Evolutionary conservation across 2,888 invertebrate genomes (phyloP).

Genomic region (Aphidius colemani): DNA sequence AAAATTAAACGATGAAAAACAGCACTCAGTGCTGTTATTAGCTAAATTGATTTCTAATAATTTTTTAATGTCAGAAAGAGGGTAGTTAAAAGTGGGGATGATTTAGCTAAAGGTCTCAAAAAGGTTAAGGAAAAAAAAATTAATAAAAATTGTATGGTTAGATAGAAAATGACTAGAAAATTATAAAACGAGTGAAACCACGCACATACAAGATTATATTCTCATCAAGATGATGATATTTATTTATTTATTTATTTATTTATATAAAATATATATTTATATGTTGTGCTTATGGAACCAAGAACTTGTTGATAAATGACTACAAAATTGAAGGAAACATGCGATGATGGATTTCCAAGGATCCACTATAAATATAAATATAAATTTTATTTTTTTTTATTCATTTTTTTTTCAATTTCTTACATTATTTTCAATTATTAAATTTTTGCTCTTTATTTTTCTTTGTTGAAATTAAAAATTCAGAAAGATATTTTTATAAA

Average conservation of each 20-base stretch:
- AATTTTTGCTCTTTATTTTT: not conserved
- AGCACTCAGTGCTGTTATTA: not conserved
- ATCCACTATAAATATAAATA: slow-evolving; percentile 6
- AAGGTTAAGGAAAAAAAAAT: slow-evolving; percentile 8
- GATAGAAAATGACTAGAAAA: no score
- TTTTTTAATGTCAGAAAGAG: slow-evolving; percentile 26
- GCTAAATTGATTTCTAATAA: slow-evolving; percentile 29
- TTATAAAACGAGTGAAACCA: slow-evolving; percentile 45
- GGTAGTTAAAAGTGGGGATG: slow-evolving; percentile 24
- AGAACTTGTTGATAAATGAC: slow-evolving; percentile 39
- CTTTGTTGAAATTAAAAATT: no score
- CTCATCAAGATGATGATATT: slow-evolving; percentile 46
- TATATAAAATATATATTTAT: no score
- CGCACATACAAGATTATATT: slow-evolving; percentile 56
- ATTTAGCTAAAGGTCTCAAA: slow-evolving; percentile 9
- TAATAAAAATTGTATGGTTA: not conserved
- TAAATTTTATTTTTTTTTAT: not conserved
- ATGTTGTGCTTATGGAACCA: slow-evolving; percentile 20
- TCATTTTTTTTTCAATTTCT: no score
- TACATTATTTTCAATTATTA: not conserved
- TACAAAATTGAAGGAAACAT: slow-evolving; percentile 6
- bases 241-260: slow-evolving; percentile 9
- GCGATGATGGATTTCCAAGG: slow-evolving; percentile 30
- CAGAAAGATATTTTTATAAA: no score
- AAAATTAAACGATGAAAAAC: not conserved